phyloP scores from a whole-genome alignment of 2,113 vertebrate genomes.

The Phalacrocorax carbo region DNA sequence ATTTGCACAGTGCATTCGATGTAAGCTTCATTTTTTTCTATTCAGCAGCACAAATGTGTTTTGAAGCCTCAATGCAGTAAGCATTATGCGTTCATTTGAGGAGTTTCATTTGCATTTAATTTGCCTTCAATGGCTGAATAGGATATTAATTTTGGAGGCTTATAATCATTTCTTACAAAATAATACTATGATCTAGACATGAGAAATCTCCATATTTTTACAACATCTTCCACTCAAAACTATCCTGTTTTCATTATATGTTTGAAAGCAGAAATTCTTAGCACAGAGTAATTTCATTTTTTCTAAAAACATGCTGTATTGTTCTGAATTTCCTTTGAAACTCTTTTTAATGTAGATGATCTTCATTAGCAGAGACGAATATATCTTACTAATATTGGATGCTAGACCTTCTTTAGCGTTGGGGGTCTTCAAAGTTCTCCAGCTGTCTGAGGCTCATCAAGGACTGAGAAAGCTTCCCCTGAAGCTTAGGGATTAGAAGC shows the following conservation, averaged over 20 bases:
- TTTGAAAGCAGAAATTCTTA: neutral
- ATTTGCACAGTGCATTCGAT: slow-evolving; percentile 8
- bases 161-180: slow-evolving; percentile 17
- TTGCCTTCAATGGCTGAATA: slow-evolving; percentile 25
- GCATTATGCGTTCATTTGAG: slow-evolving; percentile 29
- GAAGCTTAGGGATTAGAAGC: neutral
- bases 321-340: neutral
- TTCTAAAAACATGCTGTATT: neutral
- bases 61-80: slow-evolving; percentile 20
- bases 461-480: neutral
- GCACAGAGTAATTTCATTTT: neutral
- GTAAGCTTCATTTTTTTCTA: slow-evolving; percentile 1
- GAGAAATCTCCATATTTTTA: slow-evolving; percentile 12
- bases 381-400: neutral
- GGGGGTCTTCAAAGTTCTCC: neutral
- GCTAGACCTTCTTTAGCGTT: neutral
- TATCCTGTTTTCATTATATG: neutral
- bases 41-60: slow-evolving; percentile 41
- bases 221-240: neutral
- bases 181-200: neutral
- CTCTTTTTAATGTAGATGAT: neutral
- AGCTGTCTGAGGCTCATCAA: neutral
- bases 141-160: slow-evolving; percentile 47
- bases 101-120: slow-evolving; percentile 62
- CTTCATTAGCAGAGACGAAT: neutral